Evolutionary conservation across 2,113 vertebrate species (phyloP).

Genomic region (Sinocyclocheilus rhinocerous): DNA sequence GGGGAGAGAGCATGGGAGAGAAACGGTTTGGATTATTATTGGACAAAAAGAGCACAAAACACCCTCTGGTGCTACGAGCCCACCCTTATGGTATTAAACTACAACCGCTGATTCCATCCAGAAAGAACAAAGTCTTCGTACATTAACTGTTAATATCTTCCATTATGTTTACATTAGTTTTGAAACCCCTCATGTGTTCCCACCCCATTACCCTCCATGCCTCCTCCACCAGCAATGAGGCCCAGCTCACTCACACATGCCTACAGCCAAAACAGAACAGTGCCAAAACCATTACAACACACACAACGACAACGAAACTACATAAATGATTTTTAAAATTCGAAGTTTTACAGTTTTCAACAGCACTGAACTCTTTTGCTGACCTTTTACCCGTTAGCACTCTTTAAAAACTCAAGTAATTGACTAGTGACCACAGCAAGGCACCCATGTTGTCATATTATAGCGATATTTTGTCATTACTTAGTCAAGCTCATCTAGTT

Average conservation of each 20-base stretch:
- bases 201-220: constrained; percentile 90
- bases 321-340: neutral
- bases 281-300: constrained; percentile 58
- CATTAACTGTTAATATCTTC: constrained; percentile 52
- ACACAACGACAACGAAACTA: constrained; percentile 43
- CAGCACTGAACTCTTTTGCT: neutral
- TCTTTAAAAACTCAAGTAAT: neutral
- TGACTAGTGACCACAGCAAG: neutral
- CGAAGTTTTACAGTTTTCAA: neutral
- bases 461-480: neutral
- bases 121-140: constrained; percentile 46
- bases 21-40: constrained; percentile 92
- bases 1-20: constrained; percentile 99
- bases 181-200: constrained; percentile 64
- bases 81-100: constrained; percentile 47
- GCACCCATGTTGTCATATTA: neutral
- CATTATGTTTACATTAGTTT: constrained; percentile 43
- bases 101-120: constrained; percentile 42
- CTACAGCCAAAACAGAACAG: constrained; percentile 59
- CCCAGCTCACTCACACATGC: constrained; percentile 78
- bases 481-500: neutral
- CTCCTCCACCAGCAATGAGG: constrained; percentile 96
- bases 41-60: constrained; percentile 78
- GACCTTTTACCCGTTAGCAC: neutral
- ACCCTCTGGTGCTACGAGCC: constrained; percentile 66